phyloP scores from a whole-genome alignment of 2,797 vertebrate genomes.

The Gastrophryne carolinensis region DNA sequence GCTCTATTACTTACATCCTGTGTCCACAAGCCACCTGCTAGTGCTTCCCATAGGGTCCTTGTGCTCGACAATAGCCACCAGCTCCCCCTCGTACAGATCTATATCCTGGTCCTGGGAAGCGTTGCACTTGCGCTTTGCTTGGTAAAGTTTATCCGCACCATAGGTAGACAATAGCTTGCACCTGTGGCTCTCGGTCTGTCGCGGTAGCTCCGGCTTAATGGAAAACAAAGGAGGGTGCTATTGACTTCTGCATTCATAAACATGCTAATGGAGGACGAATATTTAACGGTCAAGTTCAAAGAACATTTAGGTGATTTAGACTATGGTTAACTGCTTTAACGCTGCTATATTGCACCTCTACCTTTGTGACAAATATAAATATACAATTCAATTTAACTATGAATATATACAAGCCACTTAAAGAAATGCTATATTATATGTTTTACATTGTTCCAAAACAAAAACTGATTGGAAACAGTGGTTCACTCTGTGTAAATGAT shows the following conservation, averaged over 20 bases:
- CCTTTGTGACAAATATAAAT: no score
- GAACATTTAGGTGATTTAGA: not conserved
- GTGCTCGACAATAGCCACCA: constrained; percentile 88
- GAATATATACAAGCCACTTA: no score
- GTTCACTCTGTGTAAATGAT: no score
- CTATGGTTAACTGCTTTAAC: not conserved
- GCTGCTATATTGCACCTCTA: no score
- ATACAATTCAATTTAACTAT: no score
- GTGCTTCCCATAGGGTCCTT: constrained; percentile 87
- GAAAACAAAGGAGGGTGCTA: not conserved
- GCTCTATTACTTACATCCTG: constrained; percentile 78
- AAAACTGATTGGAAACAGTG: no score
- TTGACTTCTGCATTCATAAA: not conserved
- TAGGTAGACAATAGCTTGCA: constrained; percentile 76
- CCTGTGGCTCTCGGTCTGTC: constrained; percentile 82
- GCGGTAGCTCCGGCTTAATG: constrained; percentile 73
- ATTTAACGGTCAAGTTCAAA: not conserved
- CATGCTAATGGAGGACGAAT: constrained; percentile 3
- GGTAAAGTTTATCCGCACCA: constrained; percentile 72
- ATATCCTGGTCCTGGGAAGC: constrained; percentile 90
- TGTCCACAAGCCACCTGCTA: constrained; percentile 92
- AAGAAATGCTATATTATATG: no score
- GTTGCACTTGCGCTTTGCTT: constrained; percentile 93
- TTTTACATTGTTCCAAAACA: no score
- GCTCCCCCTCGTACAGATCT: constrained; percentile 87